These are phyloP conservation scores for Antechinus flavipes DNA, from an alignment of 2,113 vertebrate genomes.

Conservation along the genomic window DNA sequence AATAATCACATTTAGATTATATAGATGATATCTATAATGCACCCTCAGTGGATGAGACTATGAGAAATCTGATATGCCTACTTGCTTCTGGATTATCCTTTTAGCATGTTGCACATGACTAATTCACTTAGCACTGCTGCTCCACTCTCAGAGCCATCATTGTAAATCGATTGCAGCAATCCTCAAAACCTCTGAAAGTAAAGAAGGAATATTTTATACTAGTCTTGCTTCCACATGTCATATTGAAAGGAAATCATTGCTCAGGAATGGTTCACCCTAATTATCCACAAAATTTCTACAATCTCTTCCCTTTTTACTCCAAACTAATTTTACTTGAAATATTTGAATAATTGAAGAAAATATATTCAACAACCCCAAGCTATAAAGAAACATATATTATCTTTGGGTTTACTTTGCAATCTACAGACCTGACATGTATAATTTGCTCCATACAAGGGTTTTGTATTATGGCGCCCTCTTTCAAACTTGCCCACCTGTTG, in stretches of 20 bases:
- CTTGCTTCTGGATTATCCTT: background rate
- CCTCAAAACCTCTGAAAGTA: background rate
- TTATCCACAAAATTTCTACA: background rate
- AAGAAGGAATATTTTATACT: background rate
- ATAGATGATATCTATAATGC: background rate
- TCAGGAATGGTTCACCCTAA: background rate
- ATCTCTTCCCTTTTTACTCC: conserved; percentile 34
- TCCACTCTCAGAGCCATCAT: background rate
- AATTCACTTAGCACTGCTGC: background rate
- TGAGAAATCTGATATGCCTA: background rate
- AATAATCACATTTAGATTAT: background rate
- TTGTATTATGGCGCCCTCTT: background rate
- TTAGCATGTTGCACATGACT: background rate
- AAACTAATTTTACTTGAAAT: conserved; percentile 14
- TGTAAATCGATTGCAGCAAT: background rate
- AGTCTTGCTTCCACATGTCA: background rate
- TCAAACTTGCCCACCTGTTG: background rate
- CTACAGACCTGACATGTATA: background rate
- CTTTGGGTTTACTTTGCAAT: background rate
- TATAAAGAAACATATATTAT: background rate
- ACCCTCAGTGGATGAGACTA: background rate
- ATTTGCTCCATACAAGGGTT: background rate
- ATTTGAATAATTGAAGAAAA: background rate
- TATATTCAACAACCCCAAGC: background rate
- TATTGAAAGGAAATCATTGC: background rate